A percentile compares a stretch with the other conserved stretches of the same genome.
phyloP scores from a whole-genome alignment of 2,888 invertebrate genomes.

The Drosophila anomalata region DNA sequence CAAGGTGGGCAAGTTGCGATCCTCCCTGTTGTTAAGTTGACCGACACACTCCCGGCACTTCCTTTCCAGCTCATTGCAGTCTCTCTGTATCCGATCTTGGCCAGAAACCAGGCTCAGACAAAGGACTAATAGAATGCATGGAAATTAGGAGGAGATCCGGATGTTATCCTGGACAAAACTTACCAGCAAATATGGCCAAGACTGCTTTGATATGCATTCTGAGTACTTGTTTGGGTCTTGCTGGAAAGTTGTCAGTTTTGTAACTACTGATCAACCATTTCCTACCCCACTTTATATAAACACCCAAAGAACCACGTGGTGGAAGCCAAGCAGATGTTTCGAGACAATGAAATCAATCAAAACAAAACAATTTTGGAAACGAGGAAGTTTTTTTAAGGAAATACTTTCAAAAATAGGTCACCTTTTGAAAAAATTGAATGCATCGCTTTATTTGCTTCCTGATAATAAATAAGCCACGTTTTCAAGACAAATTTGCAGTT shows the following conservation, averaged over 20 bases:
- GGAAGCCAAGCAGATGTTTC: slow-evolving; percentile 7
- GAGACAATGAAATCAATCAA: slow-evolving; percentile 6
- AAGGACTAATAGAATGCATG: neutral
- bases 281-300: slow-evolving; percentile 23
- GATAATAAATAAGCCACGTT: neutral
- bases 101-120: slow-evolving; percentile 22
- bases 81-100: neutral
- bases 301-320: neutral
- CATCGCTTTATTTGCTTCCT: neutral
- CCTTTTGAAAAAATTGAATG: neutral
- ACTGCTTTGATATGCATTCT: slow-evolving; percentile 40
- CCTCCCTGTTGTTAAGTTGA: neutral
- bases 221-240: neutral
- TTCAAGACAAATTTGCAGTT: too few species aligned
- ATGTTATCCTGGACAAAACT: neutral
- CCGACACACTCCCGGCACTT: slow-evolving; percentile 16
- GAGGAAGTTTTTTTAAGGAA: slow-evolving; percentile 6
- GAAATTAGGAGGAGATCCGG: neutral
- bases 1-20: slow-evolving; percentile 21
- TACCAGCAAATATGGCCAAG: slow-evolving; percentile 29
- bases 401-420: slow-evolving; percentile 12
- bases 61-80: slow-evolving; percentile 14
- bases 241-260: slow-evolving; percentile 10
- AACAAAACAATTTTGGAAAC: slow-evolving; percentile 9
- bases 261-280: slow-evolving; percentile 5